Conservation (phyloP, 2,888 invertebrate genomes). For the Eulithis testata region DNA sequence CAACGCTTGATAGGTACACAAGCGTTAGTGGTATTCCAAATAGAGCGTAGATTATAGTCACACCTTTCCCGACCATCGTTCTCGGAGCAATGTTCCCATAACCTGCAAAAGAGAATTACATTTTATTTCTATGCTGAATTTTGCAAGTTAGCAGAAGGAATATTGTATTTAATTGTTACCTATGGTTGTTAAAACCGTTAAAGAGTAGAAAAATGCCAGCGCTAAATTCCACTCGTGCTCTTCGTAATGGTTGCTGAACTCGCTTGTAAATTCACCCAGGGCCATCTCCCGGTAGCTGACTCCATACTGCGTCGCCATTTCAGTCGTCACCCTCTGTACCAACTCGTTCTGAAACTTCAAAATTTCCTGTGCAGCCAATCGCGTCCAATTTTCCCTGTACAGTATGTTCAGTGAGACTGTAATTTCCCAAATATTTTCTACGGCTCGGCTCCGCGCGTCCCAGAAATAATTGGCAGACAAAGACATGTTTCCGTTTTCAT, state of each 20-base stretch:
- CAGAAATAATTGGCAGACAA: conserved; percentile 79
- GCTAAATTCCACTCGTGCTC: conserved; percentile 95
- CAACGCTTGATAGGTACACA: conserved; percentile 94
- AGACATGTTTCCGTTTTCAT: conserved; percentile 71
- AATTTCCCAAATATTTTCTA: conserved; percentile 96
- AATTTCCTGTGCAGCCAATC: conserved; percentile 91
- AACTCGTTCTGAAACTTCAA: conserved; percentile 93
- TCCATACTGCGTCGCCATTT: conserved; percentile 87
- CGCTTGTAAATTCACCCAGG: conserved; percentile 73
- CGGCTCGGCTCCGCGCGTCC: conserved; percentile 85
- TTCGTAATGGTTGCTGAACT: conserved; percentile 75
- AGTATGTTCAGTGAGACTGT: conserved; percentile 94
- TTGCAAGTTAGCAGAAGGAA: conserved; percentile 29
- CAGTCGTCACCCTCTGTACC: conserved; percentile 91
- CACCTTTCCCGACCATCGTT: conserved; percentile 94
- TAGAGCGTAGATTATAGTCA: conserved; percentile 93
- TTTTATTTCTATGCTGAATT: conserved; percentile 23
- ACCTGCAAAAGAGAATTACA: conserved; percentile 83
- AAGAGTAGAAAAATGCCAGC: conserved; percentile 96
- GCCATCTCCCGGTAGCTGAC: conserved; percentile 82
- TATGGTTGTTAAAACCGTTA: conserved; percentile 96
- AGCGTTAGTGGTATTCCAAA: conserved; percentile 95
- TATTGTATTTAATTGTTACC: conserved; percentile 86
- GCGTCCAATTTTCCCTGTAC: conserved; percentile 95
- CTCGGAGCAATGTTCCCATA: conserved; percentile 96